These are phyloP conservation scores for Tridacna crocea DNA, from an alignment of 2,888 invertebrate genomes.

Conservation along the genomic window DNA sequence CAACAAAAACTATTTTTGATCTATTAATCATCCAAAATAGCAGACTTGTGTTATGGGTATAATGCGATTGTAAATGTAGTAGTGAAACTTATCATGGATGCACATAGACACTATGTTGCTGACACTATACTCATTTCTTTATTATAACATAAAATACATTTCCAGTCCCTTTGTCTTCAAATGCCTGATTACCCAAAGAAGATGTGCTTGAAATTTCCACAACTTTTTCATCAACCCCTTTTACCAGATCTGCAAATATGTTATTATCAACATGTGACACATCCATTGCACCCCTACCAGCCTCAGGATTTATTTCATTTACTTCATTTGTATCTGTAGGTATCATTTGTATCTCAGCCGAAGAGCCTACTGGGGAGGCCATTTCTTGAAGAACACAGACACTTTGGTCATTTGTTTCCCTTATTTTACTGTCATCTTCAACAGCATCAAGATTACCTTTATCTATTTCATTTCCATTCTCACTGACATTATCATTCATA, in stretches of 20 bases:
- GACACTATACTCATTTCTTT: background rate
- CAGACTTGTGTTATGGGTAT: too few species aligned
- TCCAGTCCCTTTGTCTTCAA: too few species aligned
- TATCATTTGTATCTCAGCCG: background rate
- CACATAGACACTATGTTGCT: too few species aligned
- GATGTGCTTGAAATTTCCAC: slow-evolving; percentile 7
- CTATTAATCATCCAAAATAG: too few species aligned
- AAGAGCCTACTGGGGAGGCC: background rate
- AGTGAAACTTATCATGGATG: too few species aligned
- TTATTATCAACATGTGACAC: background rate
- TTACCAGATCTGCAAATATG: background rate
- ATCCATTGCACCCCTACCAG: background rate
- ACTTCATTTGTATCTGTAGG: background rate
- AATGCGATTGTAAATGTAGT: too few species aligned
- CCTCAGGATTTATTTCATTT: background rate
- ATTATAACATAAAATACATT: slow-evolving; percentile 18
- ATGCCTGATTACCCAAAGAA: background rate
- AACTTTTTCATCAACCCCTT: slow-evolving; percentile 11
- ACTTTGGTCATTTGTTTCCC: background rate
- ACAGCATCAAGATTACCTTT: too few species aligned
- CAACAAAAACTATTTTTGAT: background rate
- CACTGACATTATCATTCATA: background rate
- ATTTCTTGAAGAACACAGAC: background rate
- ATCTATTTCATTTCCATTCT: too few species aligned
- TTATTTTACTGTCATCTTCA: background rate